Base-by-base conservation (phyloP, 2,888 invertebrate genomes). In the Macrophya annulata region DNA sequence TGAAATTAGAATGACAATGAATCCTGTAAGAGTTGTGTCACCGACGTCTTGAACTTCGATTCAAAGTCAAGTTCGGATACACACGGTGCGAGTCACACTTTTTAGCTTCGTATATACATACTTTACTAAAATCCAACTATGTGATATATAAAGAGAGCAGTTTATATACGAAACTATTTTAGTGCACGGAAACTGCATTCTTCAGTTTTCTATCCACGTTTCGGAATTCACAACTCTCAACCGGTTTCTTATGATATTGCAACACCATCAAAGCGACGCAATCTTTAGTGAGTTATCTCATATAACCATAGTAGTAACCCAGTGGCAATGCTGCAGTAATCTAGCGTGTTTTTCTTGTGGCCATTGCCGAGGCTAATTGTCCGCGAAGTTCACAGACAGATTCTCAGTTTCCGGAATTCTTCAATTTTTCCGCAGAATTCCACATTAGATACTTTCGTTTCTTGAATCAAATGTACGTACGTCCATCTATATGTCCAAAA, bases 31-130 rank as follows among this genome's bases (percentile, higher is more conserved):
- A 48, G 76, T 85, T 76, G 71, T 21, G 86, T 87, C 87, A 81
- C 37, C 77, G 76, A 68, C 17, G 83, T 68, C 71, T 83, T 31
- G 31, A 68, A 68, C 51, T 31, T 15, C 48, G 48, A 48, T 87
- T 86, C 86, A 87, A 86, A 87, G 88, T 88, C 88, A 88, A 88
- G 88, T 88, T 87, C 86, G 86, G 79, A 84, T 71, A 31, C 85
- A 86, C 84, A 68, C 65, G 48, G 21, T 12, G 31, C 81, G 5
- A 43, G 43, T 62, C 31, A 31, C 48, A 37, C 25, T 77, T 55
- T 37, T 15, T 37, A 77, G 17, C 55, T 55, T 6, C 48, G 31
- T 51, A 43, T 68, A 37, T 15, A 31, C 72, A 51, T 51, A 31
- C 43, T 25, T 48, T 31, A 37, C 17, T 15, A 8, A 12, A 55